Percentiles rank a stretch among this genome's conserved stretches.
These are phyloP conservation scores for Telmatochromis bifrenatus DNA, from an alignment of 2,113 vertebrate species.

Conservation along the genomic window DNA sequence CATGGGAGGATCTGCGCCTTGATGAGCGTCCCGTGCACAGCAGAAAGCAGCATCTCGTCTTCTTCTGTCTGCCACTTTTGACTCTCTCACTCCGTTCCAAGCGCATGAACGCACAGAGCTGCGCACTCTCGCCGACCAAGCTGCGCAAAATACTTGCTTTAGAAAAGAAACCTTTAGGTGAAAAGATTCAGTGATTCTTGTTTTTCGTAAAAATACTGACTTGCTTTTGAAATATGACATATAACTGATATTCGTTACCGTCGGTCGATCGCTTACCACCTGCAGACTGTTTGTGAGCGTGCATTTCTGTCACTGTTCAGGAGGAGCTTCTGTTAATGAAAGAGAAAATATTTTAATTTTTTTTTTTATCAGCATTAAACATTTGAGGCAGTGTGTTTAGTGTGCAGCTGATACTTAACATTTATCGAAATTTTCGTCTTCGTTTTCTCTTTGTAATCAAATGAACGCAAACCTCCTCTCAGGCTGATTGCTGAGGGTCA, in stretches of 20 bases:
- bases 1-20: neutral
- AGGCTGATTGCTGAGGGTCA: neutral
- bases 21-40: neutral
- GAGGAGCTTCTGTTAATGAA: conserved; percentile 21
- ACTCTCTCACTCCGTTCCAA: conserved; percentile 18
- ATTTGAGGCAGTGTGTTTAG: conserved; percentile 51
- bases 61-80: conserved; percentile 14
- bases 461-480: neutral
- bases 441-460: neutral
- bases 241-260: neutral
- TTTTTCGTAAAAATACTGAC: neutral
- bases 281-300: neutral
- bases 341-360: neutral
- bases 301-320: neutral
- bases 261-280: neutral
- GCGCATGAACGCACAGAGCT: conserved; percentile 22
- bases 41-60: neutral
- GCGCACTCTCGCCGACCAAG: neutral
- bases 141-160: conserved; percentile 9
- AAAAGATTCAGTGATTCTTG: neutral
- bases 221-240: neutral
- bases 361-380: neutral
- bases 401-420: neutral
- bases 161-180: neutral
- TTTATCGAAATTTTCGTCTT: neutral